Base-by-base conservation (phyloP, 2,113 vertebrate genomes). In the Oenanthe oenanthe region DNA sequence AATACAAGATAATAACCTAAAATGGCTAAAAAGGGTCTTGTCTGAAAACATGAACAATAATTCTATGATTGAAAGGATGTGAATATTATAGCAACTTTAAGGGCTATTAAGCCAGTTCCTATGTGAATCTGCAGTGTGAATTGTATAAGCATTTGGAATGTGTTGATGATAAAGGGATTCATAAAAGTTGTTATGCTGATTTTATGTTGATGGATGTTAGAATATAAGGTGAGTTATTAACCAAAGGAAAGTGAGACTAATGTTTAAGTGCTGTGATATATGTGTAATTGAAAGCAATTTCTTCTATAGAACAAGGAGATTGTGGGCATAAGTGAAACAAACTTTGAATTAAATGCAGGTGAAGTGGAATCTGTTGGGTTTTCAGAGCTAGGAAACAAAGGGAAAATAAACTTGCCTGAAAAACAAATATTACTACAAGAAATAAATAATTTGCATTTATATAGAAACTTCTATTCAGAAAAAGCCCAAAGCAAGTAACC, bases 151-250 rank as follows among this genome's bases (percentile, higher is more conserved):
- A 97, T 97, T 98, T 97, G 95, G 94, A 98, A 97, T 96, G 96
- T 96, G 96, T 97, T 97, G 96, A 97, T 98, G 97, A 98, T 97
- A 98, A 98, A 98, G 85, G 81, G 97, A 98, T 98, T 97, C 98
- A 98, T 98, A 98, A 98, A 98, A 97, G 95, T 97, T 98, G 96
- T 98, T 98, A 98, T 97, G 96, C 97, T 98, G 97, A 98, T 98
- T 98, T 98, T 98, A 98, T 98, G 96, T 97, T 98, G 98, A 98
- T 98, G 80, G 96, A 98, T 98, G 97, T 97, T 97, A 96, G 96
- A 97, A 92, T 97, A 97, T 98, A 98, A 94, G 97, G 96, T 98
- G 96, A 98, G 95, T 98, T 98, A 98, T 97, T 98, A 98, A 98
- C 96, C 97, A 97, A 95, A 97, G 71, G 94, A 97, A 98, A 97